Evolutionary conservation across 1,140 invertebrate species (phyloP), one percentile per base, ranked within the genome.

Genomic region (Nilaparvata lugens): DNA sequence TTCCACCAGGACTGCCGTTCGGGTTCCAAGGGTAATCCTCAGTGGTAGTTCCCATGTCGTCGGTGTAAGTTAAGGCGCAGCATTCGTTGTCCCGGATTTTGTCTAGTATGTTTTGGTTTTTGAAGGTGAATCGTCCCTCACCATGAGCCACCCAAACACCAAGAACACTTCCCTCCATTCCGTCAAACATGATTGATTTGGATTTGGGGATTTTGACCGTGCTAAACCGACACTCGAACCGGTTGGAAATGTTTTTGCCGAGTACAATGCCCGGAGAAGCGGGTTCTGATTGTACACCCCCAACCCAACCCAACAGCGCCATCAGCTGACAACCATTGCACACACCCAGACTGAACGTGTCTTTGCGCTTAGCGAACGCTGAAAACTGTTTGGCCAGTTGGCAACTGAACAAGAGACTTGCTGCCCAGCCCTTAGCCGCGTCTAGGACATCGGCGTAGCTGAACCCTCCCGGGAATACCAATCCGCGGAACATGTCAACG

Each of bases 251-350:
- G 73, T 98, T 98, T 62, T 89, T 89, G 65, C 88, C 83, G 0
- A 98, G 73, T 42, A 89, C 81, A 59, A 96, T 78, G 52, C 89
- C 82, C 5, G 78, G 77, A 19, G 78, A 77, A 19, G 54, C 52
- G 35, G 81, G 76, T 58, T 75, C 45, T 14, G n/a, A 48, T 7
- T 48, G 16, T 5, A 16, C 16, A 19, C 25, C 45, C 53, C 85
- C 83, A 31, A 93, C 75, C 86, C 87, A 93, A 5, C 89, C 88
- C 21, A 94, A 77, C 5, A 95, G 73, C 24, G 86, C 89, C 89
- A 98, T 93, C 42, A 98, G 73, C 70, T 99, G 96, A 70, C 95
- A 98, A 1, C 96, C 96, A 76, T 99, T 99, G 71, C 96, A 98
- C 9, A 98, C 91, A 42, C 96, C 96, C 48, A 98, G 81, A 64